A percentile compares a stretch with the other conserved stretches of the same genome.
phyloP scores from a whole-genome alignment of 1,140 invertebrate genomes.

The Aphidius ervi region DNA sequence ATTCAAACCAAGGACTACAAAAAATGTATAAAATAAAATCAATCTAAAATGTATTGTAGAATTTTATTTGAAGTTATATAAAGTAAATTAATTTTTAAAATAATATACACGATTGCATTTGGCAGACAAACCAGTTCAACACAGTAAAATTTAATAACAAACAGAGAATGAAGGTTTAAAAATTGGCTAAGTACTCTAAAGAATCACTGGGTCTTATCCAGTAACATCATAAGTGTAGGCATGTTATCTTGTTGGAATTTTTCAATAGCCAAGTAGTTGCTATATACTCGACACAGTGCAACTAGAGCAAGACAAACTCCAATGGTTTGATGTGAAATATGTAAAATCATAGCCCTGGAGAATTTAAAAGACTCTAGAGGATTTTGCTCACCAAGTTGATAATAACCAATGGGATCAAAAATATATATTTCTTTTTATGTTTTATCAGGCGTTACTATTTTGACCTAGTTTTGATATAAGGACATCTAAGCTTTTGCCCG shows the following conservation, averaged over 20 bases:
- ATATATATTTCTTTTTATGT: background rate
- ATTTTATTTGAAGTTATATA: too few relatives aligned
- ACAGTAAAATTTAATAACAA: too few relatives aligned
- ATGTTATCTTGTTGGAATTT: slow-evolving; percentile 22
- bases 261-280: slow-evolving; percentile 19
- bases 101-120: too few relatives aligned
- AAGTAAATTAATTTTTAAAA: too few relatives aligned
- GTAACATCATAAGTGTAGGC: slow-evolving; percentile 20
- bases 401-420: slow-evolving; percentile 15
- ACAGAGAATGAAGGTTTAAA: too few relatives aligned
- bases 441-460: slow-evolving; percentile 1
- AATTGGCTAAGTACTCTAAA: background rate
- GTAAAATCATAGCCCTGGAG: slow-evolving; percentile 14
- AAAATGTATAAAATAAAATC: too few relatives aligned
- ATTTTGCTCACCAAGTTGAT: slow-evolving; percentile 14
- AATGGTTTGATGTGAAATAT: background rate
- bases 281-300: slow-evolving; percentile 27
- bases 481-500: slow-evolving; percentile 7
- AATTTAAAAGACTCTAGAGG: slow-evolving; percentile 14
- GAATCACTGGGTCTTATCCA: slow-evolving; percentile 20
- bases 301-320: slow-evolving; percentile 36
- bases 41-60: too few relatives aligned
- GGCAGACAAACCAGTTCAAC: too few relatives aligned
- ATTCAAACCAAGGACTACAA: too few relatives aligned
- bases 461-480: slow-evolving; percentile 18